These are phyloP conservation scores for Masnerella sp. DNA, from an alignment of 2,888 invertebrate genomes.

Conservation along the genomic window DNA sequence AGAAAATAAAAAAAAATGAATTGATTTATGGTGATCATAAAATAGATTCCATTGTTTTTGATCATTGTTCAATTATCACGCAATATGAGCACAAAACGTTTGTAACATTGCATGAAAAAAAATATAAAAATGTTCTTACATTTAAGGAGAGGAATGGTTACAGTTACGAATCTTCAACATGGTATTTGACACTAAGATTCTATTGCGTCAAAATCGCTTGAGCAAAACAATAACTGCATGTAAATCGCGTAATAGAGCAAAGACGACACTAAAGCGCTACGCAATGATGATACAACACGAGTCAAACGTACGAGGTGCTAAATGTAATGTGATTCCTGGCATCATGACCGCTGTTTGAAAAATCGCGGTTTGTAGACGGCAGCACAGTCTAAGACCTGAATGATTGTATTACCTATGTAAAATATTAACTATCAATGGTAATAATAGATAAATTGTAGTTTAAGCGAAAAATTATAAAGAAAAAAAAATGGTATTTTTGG, in stretches of 20 bases:
- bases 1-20: too few relatives aligned
- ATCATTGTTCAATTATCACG: too few relatives aligned
- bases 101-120: too few relatives aligned
- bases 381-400: conserved; percentile 29
- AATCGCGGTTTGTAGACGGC: conserved; percentile 50
- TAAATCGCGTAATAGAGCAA: conserved; percentile 32
- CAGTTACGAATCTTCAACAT: conserved; percentile 28
- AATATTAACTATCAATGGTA: too few relatives aligned
- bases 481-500: too few relatives aligned
- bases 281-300: conserved; percentile 40
- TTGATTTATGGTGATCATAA: too few relatives aligned
- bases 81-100: too few relatives aligned
- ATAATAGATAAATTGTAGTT: too few relatives aligned
- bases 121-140: conserved; percentile 32
- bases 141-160: conserved; percentile 15
- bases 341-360: conserved; percentile 41
- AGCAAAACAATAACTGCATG: conserved; percentile 18
- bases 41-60: too few relatives aligned
- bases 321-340: conserved; percentile 41
- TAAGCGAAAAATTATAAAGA: too few relatives aligned
- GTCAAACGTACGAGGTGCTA: conserved; percentile 46
- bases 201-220: conserved; percentile 2
- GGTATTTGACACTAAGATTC: conserved; percentile 31
- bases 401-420: too few relatives aligned
- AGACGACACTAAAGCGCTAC: conserved; percentile 41